Conservation (phyloP, 2,113 vertebrate genomes). For the Pandion haliaetus region DNA sequence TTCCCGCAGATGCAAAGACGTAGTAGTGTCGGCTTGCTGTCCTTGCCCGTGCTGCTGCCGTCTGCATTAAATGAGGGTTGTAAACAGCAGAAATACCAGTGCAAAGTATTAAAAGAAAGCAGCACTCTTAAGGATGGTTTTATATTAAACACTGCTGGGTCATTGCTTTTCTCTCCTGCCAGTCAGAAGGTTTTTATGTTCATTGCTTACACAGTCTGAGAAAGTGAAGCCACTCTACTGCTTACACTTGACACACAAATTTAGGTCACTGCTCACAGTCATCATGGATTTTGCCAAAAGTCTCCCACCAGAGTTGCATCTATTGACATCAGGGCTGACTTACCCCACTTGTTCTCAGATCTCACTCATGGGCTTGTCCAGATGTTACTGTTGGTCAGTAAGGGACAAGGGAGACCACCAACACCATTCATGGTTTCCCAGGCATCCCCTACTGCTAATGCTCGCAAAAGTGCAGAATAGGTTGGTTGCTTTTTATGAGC, state of each 20-base stretch:
- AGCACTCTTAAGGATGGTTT: not conserved
- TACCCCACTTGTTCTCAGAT: not conserved
- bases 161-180: not conserved
- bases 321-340: not conserved
- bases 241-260: not conserved
- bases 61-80: not conserved
- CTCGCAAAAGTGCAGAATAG: not conserved
- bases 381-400: not conserved
- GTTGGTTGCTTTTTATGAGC: not conserved
- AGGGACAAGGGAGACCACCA: not conserved
- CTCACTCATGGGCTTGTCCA: not conserved
- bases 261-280: not conserved
- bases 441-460: not conserved
- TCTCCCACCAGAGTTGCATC: not conserved
- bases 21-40: not conserved
- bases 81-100: not conserved
- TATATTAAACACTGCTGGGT: not conserved
- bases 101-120: not conserved
- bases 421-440: not conserved
- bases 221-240: not conserved
- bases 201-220: not conserved
- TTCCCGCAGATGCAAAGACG: not conserved
- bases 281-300: not conserved
- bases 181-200: not conserved
- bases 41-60: rapidly evolving